A percentile compares a stretch with the other conserved stretches of the same genome.
Conservation (phyloP, 2,888 invertebrate species). For the Lordiphosa fenestrarum region DNA sequence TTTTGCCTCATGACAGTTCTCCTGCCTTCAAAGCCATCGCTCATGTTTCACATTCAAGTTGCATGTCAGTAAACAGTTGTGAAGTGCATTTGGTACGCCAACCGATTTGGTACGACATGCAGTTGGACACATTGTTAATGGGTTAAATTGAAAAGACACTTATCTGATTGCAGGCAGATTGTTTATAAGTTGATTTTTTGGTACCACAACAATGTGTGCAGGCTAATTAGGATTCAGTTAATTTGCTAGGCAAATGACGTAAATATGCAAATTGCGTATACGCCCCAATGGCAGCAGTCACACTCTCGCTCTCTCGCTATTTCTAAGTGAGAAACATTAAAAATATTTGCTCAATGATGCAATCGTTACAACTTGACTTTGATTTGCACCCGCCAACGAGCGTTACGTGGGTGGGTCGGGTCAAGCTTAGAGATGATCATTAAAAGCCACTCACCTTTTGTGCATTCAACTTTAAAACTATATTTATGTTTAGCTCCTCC, state of each 20-base stretch:
- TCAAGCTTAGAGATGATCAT: conserved; percentile 46
- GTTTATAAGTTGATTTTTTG: too few relatives aligned
- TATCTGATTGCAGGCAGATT: conserved; percentile 7
- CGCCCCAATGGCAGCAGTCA: conserved; percentile 24
- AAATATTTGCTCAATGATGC: conserved; percentile 50
- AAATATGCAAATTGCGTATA: conserved; percentile 55
- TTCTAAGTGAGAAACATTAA: conserved; percentile 11
- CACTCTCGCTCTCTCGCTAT: background rate
- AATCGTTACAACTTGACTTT: conserved; percentile 31
- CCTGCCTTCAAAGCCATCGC: too few relatives aligned
- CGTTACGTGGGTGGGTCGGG: conserved; percentile 45
- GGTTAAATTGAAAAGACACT: conserved; percentile 2
- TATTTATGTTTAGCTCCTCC: conserved; percentile 41
- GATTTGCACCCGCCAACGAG: conserved; percentile 53
- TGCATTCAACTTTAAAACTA: conserved; percentile 61
- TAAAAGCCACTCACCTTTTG: conserved; percentile 52
- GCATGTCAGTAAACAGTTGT: too few relatives aligned
- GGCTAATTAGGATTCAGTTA: conserved; percentile 21
- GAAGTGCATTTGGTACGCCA: too few relatives aligned
- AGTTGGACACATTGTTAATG: too few relatives aligned
- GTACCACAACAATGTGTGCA: conserved; percentile 20
- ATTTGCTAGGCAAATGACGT: conserved; percentile 20
- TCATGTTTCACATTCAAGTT: too few relatives aligned
- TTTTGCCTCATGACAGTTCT: too few relatives aligned
- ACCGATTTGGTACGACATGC: too few relatives aligned